These are phyloP conservation scores for Galendromus occidentalis DNA, from an alignment of 1,140 invertebrate species.

Conservation along the genomic window DNA sequence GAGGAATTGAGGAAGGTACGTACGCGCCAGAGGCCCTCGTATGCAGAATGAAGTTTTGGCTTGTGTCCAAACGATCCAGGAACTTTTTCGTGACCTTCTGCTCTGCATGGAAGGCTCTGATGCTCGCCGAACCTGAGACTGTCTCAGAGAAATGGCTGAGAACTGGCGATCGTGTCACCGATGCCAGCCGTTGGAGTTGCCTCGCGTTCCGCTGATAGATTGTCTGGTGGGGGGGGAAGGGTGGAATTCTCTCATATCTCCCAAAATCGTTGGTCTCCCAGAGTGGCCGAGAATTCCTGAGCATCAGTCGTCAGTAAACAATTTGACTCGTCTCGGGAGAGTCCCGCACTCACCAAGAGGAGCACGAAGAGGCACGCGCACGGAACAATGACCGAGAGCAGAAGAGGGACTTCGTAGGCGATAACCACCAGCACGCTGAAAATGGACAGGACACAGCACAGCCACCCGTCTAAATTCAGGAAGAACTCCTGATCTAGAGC, in stretches of 20 bases:
- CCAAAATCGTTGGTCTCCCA: too few relatives aligned
- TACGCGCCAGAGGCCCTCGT: neutral
- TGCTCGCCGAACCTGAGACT: slow-evolving; percentile 39
- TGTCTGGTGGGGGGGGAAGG: slow-evolving; percentile 12
- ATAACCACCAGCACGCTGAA: neutral
- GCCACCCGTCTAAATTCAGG: neutral
- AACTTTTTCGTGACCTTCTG: slow-evolving; percentile 24
- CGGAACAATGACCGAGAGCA: neutral
- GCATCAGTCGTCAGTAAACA: too few relatives aligned
- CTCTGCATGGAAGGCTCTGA: slow-evolving; percentile 37
- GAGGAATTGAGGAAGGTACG: too few relatives aligned
- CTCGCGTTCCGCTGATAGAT: slow-evolving; percentile 27
- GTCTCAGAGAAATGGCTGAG: slow-evolving; percentile 48
- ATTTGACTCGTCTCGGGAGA: neutral
- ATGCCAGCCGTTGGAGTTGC: slow-evolving; percentile 42
- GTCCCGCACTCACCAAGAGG: slow-evolving; percentile 7
- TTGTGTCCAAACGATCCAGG: slow-evolving; percentile 24
- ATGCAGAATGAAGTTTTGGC: slow-evolving; percentile 24
- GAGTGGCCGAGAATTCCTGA: too few relatives aligned
- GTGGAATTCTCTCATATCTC: too few relatives aligned
- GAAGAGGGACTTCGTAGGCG: neutral
- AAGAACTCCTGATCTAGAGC: slow-evolving; percentile 39
- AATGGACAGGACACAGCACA: neutral
- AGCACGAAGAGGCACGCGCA: slow-evolving; percentile 7
- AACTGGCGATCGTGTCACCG: slow-evolving; percentile 43